Percentiles rank a stretch among this genome's conserved stretches.
phyloP scores from a whole-genome alignment of 2,113 vertebrate genomes.

The Hippocampus barbouri region DNA sequence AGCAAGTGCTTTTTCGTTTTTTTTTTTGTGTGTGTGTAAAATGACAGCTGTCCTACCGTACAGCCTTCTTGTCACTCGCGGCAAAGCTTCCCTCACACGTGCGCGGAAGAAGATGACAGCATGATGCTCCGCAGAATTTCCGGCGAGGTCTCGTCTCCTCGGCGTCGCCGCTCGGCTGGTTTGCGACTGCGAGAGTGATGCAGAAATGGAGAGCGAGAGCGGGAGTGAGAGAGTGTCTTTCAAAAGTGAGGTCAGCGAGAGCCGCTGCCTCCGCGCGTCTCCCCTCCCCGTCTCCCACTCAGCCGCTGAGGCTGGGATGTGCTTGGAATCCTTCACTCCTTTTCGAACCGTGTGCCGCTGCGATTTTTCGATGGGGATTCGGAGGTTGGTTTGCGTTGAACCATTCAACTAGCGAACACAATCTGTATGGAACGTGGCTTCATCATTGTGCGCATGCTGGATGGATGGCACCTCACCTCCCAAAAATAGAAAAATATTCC shows the following conservation, averaged over 20 bases:
- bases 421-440: no score
- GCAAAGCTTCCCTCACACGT: conserved; percentile 23
- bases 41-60: conserved; percentile 29
- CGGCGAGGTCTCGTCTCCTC: conserved; percentile 46
- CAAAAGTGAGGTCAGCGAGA: conserved; percentile 63
- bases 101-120: conserved; percentile 14
- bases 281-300: not conserved
- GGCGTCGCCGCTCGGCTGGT: conserved; percentile 40
- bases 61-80: not conserved
- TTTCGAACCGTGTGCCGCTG: no score
- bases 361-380: no score
- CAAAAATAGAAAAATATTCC: no score
- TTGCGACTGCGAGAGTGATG: conserved; percentile 32
- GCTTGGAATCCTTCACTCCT: not conserved
- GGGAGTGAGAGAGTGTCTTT: conserved; percentile 42
- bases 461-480: no score
- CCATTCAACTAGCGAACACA: no score
- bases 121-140: conserved; percentile 32
- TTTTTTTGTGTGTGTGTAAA: not conserved
- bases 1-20: not conserved
- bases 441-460: no score
- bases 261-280: conserved; percentile 32
- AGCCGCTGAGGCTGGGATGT: not conserved
- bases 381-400: no score
- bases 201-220: conserved; percentile 20